Conservation (phyloP, 1,140 invertebrate genomes). For the Panagrolaimus sp. region DNA sequence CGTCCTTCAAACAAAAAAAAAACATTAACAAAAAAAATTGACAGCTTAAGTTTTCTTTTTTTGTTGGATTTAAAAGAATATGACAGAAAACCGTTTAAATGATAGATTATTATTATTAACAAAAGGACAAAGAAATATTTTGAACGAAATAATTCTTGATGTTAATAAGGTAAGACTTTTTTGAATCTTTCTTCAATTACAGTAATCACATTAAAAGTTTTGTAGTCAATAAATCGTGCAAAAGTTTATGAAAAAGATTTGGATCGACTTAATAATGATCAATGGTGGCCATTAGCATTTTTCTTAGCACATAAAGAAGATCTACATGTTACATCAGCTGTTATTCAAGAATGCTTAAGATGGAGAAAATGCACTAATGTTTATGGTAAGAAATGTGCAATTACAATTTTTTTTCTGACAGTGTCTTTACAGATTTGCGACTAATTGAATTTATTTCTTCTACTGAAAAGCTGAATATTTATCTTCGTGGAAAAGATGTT, state of each 20-base stretch:
- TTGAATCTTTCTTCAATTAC: too few relatives aligned
- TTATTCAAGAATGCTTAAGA: conserved; percentile 7
- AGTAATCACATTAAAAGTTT: background rate
- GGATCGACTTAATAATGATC: background rate
- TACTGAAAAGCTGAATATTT: background rate
- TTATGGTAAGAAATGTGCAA: background rate
- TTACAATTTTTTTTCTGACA: background rate
- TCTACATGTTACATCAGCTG: background rate
- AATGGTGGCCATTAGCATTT: conserved; percentile 7
- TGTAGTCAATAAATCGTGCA: background rate
- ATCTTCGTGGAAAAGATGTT: conserved; percentile 8
- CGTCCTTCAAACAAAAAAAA: too few relatives aligned
- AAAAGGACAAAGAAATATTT: too few relatives aligned
- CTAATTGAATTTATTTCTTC: background rate
- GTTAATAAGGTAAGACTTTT: too few relatives aligned
- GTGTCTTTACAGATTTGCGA: background rate
- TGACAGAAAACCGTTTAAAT: too few relatives aligned
- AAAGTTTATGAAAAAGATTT: background rate
- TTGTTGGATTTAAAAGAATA: too few relatives aligned
- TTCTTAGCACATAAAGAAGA: conserved; percentile 5
- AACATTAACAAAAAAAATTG: too few relatives aligned
- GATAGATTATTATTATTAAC: too few relatives aligned
- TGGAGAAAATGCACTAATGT: background rate
- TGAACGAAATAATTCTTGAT: too few relatives aligned
- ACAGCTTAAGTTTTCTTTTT: too few relatives aligned